Conservation (phyloP, 2,888 invertebrate species). For the Halocaridina rubra region DNA sequence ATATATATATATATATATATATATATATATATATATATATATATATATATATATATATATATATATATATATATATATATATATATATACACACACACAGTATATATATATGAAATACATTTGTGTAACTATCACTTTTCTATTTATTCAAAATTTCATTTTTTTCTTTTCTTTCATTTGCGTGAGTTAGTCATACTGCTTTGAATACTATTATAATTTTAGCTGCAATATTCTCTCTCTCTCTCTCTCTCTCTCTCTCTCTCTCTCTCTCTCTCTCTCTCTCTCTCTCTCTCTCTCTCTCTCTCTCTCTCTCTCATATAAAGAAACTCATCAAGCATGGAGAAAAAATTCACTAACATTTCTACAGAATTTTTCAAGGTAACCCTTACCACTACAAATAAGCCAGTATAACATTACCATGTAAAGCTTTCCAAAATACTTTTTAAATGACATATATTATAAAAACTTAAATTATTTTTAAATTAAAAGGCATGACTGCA, state of each 20-base stretch:
- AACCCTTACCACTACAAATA: no score
- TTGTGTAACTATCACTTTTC: no score
- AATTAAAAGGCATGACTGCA: background rate
- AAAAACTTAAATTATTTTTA: background rate
- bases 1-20: slow-evolving; percentile 4
- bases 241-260: background rate
- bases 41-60: background rate
- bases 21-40: slow-evolving; percentile 4
- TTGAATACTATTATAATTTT: background rate
- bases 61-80: background rate
- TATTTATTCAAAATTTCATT: no score
- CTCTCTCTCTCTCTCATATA: background rate
- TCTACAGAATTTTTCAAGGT: background rate
- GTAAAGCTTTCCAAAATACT: background rate
- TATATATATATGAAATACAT: no score
- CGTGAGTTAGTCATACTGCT: background rate
- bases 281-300: background rate
- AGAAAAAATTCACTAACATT: no score
- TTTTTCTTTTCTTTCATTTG: no score
- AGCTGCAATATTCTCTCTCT: background rate
- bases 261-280: background rate
- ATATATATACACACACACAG: background rate
- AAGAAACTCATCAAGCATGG: no score
- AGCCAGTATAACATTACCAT: background rate
- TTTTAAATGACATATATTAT: no score